Conservation (phyloP, 2,888 invertebrate genomes). For the Hymenopus coronatus region DNA sequence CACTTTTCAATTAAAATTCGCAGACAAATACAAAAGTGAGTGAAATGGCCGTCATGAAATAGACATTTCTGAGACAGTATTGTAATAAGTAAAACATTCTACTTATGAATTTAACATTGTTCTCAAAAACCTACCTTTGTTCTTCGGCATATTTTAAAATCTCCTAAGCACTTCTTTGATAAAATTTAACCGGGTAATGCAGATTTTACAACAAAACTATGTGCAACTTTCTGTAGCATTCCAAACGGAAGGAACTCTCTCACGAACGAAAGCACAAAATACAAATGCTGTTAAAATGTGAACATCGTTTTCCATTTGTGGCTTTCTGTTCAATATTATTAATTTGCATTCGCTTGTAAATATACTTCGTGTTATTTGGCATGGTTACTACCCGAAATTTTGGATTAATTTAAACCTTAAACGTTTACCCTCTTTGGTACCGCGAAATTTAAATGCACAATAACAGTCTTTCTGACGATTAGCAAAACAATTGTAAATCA, state of each 20-base stretch:
- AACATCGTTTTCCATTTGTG: neutral
- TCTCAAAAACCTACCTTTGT: conserved; percentile 52
- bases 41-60: conserved; percentile 7
- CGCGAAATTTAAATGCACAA: neutral
- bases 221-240: conserved; percentile 28
- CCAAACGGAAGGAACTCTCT: conserved; percentile 13
- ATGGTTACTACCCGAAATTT: neutral
- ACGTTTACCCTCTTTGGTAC: neutral
- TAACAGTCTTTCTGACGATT: neutral
- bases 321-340: neutral
- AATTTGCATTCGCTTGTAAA: neutral
- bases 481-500: too few relatives aligned
- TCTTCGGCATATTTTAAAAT: conserved; percentile 53
- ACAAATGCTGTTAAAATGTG: neutral
- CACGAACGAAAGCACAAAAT: neutral
- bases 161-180: neutral
- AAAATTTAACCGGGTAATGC: conserved; percentile 28
- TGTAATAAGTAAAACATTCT: neutral
- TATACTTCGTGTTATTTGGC: neutral
- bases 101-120: neutral
- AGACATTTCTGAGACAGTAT: neutral
- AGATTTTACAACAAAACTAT: conserved; percentile 23
- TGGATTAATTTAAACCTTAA: neutral
- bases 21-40: neutral
- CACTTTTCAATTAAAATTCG: neutral